phyloP scores from a whole-genome alignment of 2,888 invertebrate genomes.

The Caenorhabditis auriculariae region DNA sequence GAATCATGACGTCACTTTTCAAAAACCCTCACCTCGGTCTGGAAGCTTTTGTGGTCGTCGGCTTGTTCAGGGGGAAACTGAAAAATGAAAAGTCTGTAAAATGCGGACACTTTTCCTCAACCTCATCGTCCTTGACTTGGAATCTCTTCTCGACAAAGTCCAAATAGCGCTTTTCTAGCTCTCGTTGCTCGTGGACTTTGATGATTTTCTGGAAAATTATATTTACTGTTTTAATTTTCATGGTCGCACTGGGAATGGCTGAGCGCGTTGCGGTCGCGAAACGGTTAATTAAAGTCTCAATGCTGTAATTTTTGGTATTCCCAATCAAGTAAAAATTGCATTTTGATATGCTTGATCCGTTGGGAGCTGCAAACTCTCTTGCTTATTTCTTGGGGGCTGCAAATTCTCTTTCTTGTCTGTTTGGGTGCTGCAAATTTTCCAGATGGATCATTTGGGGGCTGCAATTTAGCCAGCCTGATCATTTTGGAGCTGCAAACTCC shows the following conservation, averaged over 20 bases:
- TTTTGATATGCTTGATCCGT: too few relatives aligned
- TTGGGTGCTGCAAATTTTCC: too few relatives aligned
- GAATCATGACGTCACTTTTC: conserved; percentile 34
- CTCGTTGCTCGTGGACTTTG: conserved; percentile 30
- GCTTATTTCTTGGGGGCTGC: too few relatives aligned
- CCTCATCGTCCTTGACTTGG: conserved; percentile 38
- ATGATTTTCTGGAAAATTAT: conserved; percentile 28
- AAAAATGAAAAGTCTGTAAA: conserved; percentile 10
- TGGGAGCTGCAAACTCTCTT: too few relatives aligned
- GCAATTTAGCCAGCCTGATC: too few relatives aligned
- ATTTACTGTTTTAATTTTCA: neutral
- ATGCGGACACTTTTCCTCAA: conserved; percentile 13
- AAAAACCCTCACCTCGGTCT: conserved; percentile 15
- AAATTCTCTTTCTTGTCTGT: too few relatives aligned
- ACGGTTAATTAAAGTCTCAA: too few relatives aligned
- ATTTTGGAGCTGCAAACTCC: too few relatives aligned
- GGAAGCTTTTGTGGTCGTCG: conserved; percentile 36
- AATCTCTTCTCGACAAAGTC: conserved; percentile 51
- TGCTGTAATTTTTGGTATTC: too few relatives aligned
- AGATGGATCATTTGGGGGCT: too few relatives aligned
- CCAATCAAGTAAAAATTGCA: too few relatives aligned
- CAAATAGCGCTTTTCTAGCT: conserved; percentile 44
- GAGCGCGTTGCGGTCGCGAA: neutral
- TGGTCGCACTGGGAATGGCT: neutral
- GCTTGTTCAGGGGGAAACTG: conserved; percentile 43